These are phyloP conservation scores for Eristalis pertinax DNA, from an alignment of 2,888 invertebrate genomes.

Conservation along the genomic window DNA sequence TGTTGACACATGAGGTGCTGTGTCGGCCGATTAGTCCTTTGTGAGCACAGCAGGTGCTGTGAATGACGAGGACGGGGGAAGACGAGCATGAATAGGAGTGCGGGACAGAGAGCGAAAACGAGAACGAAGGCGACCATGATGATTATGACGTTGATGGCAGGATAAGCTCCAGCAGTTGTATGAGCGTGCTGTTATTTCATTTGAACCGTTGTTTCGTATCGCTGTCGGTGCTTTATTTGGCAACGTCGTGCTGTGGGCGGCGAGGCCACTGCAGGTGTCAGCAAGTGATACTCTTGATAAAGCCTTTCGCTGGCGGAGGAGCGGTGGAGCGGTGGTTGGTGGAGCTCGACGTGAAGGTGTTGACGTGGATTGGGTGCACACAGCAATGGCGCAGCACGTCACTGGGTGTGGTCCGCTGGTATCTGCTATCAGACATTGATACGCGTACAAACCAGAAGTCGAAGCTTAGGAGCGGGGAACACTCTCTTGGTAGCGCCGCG, in stretches of 20 bases:
- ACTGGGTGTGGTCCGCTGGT: no score
- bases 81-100: neutral
- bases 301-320: neutral
- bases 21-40: constrained; percentile 69
- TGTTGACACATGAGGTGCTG: constrained; percentile 71
- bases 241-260: neutral
- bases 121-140: constrained; percentile 7
- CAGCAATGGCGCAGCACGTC: no score
- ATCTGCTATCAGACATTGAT: no score
- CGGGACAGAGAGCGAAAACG: neutral
- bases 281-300: neutral
- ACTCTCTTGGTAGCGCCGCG: no score
- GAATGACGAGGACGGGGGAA: constrained; percentile 6
- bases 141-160: constrained; percentile 63
- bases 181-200: constrained; percentile 26
- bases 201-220: constrained; percentile 1
- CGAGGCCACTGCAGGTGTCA: neutral
- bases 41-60: constrained; percentile 50
- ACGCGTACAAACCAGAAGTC: neutral
- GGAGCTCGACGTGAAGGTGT: neutral
- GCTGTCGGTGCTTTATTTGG: neutral
- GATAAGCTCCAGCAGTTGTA: constrained; percentile 48
- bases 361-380: neutral
- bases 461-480: neutral
- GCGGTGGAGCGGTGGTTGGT: no score